Evolutionary conservation across 2,888 invertebrate species (phyloP).

Genomic region (Volucella inanis): DNA sequence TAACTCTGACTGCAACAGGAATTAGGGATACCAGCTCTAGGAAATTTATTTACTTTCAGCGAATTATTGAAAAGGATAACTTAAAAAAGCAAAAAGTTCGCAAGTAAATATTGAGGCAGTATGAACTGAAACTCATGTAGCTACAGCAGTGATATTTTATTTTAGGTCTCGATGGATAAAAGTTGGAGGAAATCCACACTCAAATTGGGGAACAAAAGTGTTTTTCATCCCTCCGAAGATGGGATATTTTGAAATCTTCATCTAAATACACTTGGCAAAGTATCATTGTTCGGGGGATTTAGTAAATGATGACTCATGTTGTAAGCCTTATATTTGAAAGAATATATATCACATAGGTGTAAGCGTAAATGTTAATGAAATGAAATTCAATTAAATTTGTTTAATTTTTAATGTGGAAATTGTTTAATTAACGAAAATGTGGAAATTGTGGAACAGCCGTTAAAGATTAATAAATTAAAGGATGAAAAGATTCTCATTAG

Average conservation of each 20-base stretch:
- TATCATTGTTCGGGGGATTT: constrained; percentile 45
- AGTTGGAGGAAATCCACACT: too few species aligned
- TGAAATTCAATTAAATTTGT: constrained; percentile 66
- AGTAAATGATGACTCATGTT: constrained; percentile 54
- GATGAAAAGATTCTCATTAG: neutral
- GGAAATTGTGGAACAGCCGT: constrained; percentile 30
- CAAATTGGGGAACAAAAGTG: too few species aligned
- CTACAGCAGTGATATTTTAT: too few species aligned
- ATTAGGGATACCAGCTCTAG: too few species aligned
- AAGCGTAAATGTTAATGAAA: constrained; percentile 16
- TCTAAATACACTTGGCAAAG: neutral
- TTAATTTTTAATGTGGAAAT: constrained; percentile 62
- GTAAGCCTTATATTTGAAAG: neutral
- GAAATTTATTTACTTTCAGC: too few species aligned
- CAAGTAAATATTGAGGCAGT: too few species aligned
- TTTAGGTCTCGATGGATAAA: too few species aligned
- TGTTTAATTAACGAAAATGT: constrained; percentile 68
- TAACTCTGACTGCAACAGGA: neutral
- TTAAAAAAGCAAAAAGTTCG: too few species aligned
- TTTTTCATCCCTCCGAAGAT: too few species aligned
- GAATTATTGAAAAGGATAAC: too few species aligned
- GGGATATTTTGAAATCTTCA: too few species aligned
- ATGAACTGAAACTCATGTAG: too few species aligned
- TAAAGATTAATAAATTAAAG: constrained; percentile 4
- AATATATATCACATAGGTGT: neutral